Evolutionary conservation across 2,888 invertebrate species (phyloP), one percentile per base, ranked within the genome.

Genomic region (Pseudococcus jackbeardsleyi): DNA sequence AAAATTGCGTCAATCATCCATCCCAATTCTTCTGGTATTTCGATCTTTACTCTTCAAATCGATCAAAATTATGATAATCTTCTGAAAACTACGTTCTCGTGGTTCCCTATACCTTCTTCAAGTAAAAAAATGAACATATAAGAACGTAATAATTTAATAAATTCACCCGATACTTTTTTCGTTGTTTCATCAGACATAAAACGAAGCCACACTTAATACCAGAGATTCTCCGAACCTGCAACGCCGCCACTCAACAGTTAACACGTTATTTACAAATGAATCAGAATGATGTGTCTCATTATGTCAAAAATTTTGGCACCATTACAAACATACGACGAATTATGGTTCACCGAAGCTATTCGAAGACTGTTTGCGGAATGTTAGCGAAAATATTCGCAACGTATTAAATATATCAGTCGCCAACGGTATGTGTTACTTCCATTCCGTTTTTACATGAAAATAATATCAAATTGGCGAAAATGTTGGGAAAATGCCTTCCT

Each of bases 301-400:
- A 82, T 82, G 79, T 82, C 79, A 82, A 82, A 82, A 82, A 82
- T 46, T 46, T 82, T 82, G 79, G 79, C 79, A 82, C 12, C 79
- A 46, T 82, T 46, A 46, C 79, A 82, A 82, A 82, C 79, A 46
- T 82, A 72, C 72, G 42, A 82, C 79, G 79, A 82, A 82, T 82
- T 82, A 82, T 46, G 22, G 79, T 72, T 72, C 79, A n/a, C 79
- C 33, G 79, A 82, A 82, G 39, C 22, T 82, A 46, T 82, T 82
- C 79, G 33, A 72, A 72, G 17, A 72, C 72, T 68, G 64, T 22
- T 72, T 46, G 79, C 79, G 79, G 79, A 82, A 82, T 82, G 79
- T 82, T 33, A n/a, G 46, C 79, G 19, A 82, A 33, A 11, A 82
- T 77, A 77, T 77, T 72, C 72, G 72, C 72, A 72, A 72, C 26